phyloP scores from a whole-genome alignment of 2,888 invertebrate genomes.

The Perdita meconis region DNA sequence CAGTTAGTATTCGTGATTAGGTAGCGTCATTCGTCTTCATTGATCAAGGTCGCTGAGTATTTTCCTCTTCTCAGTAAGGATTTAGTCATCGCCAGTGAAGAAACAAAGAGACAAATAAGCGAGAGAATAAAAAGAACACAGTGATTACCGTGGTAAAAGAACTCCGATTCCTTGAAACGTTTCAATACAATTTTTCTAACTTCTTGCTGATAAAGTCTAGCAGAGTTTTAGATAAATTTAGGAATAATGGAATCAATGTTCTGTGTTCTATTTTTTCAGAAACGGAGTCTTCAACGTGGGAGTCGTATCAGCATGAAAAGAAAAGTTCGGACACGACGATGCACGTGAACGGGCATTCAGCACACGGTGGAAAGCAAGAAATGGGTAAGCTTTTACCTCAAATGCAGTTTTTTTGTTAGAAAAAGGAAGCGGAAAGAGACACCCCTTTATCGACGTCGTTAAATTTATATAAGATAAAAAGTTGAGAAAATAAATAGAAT shows the following conservation, averaged over 20 bases:
- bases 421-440: no score
- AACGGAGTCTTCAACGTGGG: slow-evolving; percentile 46
- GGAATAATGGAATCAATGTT: background rate
- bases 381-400: slow-evolving; percentile 77
- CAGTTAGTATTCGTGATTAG: slow-evolving; percentile 14
- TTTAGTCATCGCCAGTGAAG: background rate
- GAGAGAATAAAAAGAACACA: background rate
- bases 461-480: no score
- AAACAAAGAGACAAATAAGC: background rate
- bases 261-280: slow-evolving; percentile 35
- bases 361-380: slow-evolving; percentile 79
- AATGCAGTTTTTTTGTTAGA: background rate
- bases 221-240: no score
- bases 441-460: no score
- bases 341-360: slow-evolving; percentile 82
- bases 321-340: slow-evolving; percentile 77
- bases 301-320: slow-evolving; percentile 76
- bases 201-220: no score
- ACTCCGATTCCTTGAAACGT: no score
- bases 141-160: no score
- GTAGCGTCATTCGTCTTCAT: slow-evolving; percentile 59
- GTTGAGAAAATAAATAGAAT: no score
- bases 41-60: slow-evolving; percentile 49
- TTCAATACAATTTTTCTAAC: no score
- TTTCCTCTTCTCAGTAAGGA: slow-evolving; percentile 34